Percentiles rank a stretch among this genome's conserved stretches.
Evolutionary conservation across 2,113 vertebrate species (phyloP).

Genomic region (Osmerus eperlanus): DNA sequence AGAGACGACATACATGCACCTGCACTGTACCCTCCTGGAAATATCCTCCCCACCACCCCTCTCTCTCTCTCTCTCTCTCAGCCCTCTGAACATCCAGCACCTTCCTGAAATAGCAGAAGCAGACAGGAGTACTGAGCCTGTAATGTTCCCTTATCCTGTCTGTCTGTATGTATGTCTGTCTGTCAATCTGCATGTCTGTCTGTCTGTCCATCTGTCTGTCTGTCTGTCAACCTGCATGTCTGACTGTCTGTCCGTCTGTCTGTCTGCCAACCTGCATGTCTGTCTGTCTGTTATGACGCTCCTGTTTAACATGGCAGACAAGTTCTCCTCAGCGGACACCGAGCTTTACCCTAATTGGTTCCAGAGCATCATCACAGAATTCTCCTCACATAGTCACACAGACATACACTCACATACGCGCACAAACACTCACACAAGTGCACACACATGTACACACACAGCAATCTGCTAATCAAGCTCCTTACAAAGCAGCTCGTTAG

Average conservation of each 20-base stretch:
- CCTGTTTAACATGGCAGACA: conserved; percentile 83
- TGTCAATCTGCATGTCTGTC: conserved; percentile 37
- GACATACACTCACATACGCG: conserved; percentile 86
- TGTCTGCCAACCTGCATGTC: conserved; percentile 17
- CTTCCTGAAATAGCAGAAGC: too few relatives aligned
- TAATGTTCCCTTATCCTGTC: not conserved
- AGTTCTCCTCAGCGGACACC: conserved; percentile 75
- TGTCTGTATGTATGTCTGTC: conserved; percentile 16
- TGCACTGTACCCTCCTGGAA: too few relatives aligned
- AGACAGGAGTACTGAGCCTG: too few relatives aligned
- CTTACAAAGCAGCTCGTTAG: conserved; percentile 99
- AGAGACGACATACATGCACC: not conserved
- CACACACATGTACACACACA: conserved; percentile 88
- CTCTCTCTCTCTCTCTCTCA: conserved; percentile 8
- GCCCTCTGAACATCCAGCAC: too few relatives aligned
- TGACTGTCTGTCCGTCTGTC: conserved; percentile 22
- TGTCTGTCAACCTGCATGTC: conserved; percentile 36
- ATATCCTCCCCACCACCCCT: not conserved
- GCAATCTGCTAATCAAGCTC: conserved; percentile 98
- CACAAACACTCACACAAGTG: conserved; percentile 72
- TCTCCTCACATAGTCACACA: conserved; percentile 67
- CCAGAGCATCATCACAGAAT: conserved; percentile 91
- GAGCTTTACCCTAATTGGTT: conserved; percentile 95
- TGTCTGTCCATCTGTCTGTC: conserved; percentile 24
- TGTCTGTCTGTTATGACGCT: conserved; percentile 74